Percentiles rank a stretch among this genome's conserved stretches.
phyloP scores from a whole-genome alignment of 2,113 vertebrate genomes.

The Gavia stellata region DNA sequence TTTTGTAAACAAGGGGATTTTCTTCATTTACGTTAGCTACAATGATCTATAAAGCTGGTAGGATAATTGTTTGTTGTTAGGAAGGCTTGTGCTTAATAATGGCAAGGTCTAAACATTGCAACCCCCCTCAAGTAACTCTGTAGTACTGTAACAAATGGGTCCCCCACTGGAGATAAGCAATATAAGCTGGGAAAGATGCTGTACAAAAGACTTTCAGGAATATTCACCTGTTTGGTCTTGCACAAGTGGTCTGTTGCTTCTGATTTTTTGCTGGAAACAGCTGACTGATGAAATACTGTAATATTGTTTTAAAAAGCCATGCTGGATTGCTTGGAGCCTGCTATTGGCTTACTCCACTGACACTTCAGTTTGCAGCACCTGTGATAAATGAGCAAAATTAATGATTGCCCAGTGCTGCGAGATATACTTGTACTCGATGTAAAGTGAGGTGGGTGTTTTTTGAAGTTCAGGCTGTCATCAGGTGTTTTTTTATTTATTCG shows the following conservation, averaged over 20 bases:
- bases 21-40: not conserved
- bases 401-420: not conserved
- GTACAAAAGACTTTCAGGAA: not conserved
- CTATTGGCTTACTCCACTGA: not conserved
- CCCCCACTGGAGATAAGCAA: not conserved
- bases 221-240: not conserved
- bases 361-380: not conserved
- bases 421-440: not conserved
- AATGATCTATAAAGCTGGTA: not conserved
- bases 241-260: not conserved
- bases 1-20: not conserved
- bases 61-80: not conserved
- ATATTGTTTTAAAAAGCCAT: not conserved
- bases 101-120: not conserved
- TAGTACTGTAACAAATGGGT: not conserved
- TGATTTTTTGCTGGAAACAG: conserved; percentile 3
- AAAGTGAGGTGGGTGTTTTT: not conserved
- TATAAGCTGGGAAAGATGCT: not conserved
- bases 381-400: conserved; percentile 5
- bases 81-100: not conserved
- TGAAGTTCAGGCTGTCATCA: not conserved
- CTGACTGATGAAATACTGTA: not conserved
- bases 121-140: not conserved
- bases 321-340: not conserved
- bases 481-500: not conserved